Percentiles rank a stretch among this genome's conserved stretches.
Evolutionary conservation across 2,888 invertebrate species (phyloP).

Genomic region (Ichneumoninae sp.): DNA sequence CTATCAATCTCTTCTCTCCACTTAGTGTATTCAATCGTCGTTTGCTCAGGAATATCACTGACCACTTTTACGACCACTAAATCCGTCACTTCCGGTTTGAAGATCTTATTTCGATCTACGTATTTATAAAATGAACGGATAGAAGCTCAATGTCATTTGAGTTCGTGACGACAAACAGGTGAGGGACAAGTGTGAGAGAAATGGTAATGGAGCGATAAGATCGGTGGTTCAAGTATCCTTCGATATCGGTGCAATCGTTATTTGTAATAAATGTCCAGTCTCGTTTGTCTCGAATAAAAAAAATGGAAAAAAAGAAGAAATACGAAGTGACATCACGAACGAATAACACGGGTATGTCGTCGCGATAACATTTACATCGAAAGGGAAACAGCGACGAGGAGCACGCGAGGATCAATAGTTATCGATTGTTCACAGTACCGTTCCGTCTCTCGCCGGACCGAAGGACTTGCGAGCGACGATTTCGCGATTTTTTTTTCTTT

Average conservation of each 20-base stretch:
- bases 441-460: background rate
- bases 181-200: background rate
- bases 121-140: background rate
- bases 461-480: constrained; percentile 22
- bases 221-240: background rate
- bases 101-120: too few species aligned
- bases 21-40: background rate
- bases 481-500: background rate
- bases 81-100: too few species aligned
- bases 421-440: constrained; percentile 30
- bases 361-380: constrained; percentile 28
- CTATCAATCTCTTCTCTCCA: background rate
- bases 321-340: background rate
- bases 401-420: constrained; percentile 37
- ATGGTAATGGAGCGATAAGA: background rate
- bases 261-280: constrained; percentile 9
- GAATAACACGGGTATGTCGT: constrained; percentile 10
- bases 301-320: background rate
- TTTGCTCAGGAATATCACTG: too few species aligned
- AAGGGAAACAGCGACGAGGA: constrained; percentile 3
- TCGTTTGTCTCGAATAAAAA: background rate
- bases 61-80: too few species aligned
- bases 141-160: constrained; percentile 7
- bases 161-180: background rate
- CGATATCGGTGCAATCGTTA: constrained; percentile 2